Evolutionary conservation across 92 coral and sea anemone genomes (phyloP).

Genomic region (Epizoanthus illoricatus): DNA sequence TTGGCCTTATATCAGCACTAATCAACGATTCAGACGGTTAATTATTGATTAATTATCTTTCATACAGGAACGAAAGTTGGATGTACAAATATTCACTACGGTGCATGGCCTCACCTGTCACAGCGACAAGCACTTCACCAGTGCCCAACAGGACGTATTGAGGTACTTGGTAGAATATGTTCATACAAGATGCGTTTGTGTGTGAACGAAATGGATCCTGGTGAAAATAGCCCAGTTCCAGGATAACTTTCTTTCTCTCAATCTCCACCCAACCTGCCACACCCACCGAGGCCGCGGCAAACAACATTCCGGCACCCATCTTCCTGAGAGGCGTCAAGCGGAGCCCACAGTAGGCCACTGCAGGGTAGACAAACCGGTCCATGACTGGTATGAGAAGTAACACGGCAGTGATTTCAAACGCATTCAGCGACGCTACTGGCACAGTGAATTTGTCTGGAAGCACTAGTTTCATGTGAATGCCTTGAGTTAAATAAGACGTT

Average conservation of each 20-base stretch:
- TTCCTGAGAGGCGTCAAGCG: slow-evolving; percentile 77
- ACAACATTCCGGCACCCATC: slow-evolving; percentile 87
- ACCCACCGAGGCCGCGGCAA: slow-evolving; percentile 77
- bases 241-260: slow-evolving; percentile 50
- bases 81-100: not conserved
- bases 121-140: slow-evolving; percentile 73
- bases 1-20: too few species aligned
- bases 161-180: slow-evolving; percentile 75
- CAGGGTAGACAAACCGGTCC: slow-evolving; percentile 84
- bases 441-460: slow-evolving; percentile 22
- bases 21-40: too few species aligned
- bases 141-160: slow-evolving; percentile 76
- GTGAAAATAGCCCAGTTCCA: slow-evolving; percentile 36
- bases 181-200: slow-evolving; percentile 62
- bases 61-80: not conserved
- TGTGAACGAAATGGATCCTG: slow-evolving; percentile 46
- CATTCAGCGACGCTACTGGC: slow-evolving; percentile 71
- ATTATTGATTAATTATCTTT: not conserved
- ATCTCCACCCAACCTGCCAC: slow-evolving; percentile 84
- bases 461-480: slow-evolving; percentile 69
- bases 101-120: slow-evolving; percentile 56
- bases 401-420: slow-evolving; percentile 59
- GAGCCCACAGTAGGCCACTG: slow-evolving; percentile 57
- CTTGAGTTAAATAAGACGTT: slow-evolving; percentile 83
- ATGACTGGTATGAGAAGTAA: slow-evolving; percentile 79